Conservation (phyloP, 2,888 invertebrate genomes). For the Dermolepida albohirtum region DNA sequence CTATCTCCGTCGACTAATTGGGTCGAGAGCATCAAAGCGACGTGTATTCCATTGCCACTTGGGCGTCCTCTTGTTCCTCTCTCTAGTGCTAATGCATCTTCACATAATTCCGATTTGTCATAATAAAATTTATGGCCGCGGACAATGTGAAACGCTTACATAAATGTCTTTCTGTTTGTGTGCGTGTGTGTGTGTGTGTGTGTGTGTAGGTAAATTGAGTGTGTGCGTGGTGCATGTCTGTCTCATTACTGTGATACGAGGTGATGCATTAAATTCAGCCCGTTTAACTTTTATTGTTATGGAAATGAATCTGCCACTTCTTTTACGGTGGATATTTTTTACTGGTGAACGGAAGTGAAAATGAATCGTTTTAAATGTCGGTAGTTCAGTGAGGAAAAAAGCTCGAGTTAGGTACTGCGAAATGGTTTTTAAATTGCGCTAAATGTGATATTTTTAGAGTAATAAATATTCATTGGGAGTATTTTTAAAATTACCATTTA, state of each 20-base stretch:
- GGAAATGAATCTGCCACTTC: no score
- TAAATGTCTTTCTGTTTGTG: constrained; percentile 2
- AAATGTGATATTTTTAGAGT: no score
- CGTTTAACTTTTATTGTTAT: no score
- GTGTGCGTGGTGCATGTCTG: neutral
- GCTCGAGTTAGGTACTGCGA: no score
- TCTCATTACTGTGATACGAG: constrained; percentile 2
- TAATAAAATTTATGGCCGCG: constrained; percentile 36
- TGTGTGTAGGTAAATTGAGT: neutral
- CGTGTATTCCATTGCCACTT: constrained; percentile 42
- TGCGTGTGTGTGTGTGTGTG: neutral
- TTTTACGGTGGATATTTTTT: no score
- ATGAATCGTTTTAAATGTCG: no score
- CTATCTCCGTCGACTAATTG: constrained; percentile 51
- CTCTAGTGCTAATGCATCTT: constrained; percentile 37
- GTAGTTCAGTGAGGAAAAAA: no score
- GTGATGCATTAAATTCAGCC: no score
- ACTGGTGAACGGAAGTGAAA: no score
- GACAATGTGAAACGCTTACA: constrained; percentile 16
- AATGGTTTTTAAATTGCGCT: no score
- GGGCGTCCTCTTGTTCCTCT: constrained; percentile 34
- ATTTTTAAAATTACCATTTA: no score
- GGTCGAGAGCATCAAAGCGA: constrained; percentile 52
- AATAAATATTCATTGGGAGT: no score
- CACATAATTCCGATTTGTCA: constrained; percentile 41